phyloP scores from a whole-genome alignment of 2,888 invertebrate genomes.

The Mesoligia furuncula region DNA sequence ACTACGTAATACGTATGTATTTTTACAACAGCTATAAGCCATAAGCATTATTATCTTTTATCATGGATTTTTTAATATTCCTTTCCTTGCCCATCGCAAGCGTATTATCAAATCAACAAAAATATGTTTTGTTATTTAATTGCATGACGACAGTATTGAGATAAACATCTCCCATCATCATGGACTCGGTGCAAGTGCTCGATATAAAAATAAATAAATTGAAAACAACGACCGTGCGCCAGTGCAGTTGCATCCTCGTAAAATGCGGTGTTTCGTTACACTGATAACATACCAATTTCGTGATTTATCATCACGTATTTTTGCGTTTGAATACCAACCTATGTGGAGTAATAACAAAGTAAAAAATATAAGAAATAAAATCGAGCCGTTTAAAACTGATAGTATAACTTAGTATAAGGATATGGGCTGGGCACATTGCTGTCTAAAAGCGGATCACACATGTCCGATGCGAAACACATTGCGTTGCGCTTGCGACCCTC shows the following conservation, averaged over 20 bases:
- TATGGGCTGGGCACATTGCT: slow-evolving; percentile 1
- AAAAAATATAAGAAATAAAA: not conserved
- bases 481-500: slow-evolving; percentile 25
- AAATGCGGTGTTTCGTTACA: slow-evolving; percentile 30
- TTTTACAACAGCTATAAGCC: slow-evolving; percentile 19
- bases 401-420: not conserved
- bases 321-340: not conserved
- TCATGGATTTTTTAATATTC: slow-evolving; percentile 11
- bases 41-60: slow-evolving; percentile 23
- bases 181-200: not conserved
- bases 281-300: slow-evolving; percentile 21
- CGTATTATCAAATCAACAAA: slow-evolving; percentile 15
- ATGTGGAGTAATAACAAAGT: not conserved
- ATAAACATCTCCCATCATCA: not conserved
- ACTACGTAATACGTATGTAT: not conserved
- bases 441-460: slow-evolving; percentile 46
- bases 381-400: not conserved
- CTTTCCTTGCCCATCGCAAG: slow-evolving; percentile 7
- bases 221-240: slow-evolving; percentile 11
- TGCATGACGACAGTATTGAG: not conserved
- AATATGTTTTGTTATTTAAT: slow-evolving; percentile 12
- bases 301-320: slow-evolving; percentile 31
- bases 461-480: slow-evolving; percentile 50
- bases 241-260: slow-evolving; percentile 4
- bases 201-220: slow-evolving; percentile 17